Evolutionary conservation across 1,140 invertebrate species (phyloP), one percentile per base, ranked within the genome.

Genomic region (Camponotus vicinus): DNA sequence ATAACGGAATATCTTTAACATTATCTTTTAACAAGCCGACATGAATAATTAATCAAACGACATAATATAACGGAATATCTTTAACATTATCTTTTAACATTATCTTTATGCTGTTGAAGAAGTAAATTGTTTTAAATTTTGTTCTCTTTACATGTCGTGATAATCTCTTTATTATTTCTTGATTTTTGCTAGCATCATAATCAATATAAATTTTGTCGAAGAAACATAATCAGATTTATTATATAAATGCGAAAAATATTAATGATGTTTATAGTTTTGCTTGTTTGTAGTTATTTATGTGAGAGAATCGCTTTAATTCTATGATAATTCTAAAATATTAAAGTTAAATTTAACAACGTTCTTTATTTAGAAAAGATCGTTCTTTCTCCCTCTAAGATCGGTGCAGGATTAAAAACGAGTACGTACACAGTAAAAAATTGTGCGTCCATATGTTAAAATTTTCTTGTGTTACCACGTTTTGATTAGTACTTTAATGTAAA

Each of bases 1-100:
- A 69, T 67, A 27, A 27, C 27, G 27, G 27, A 27, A 27, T 27
- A 27, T 27, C 27, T 27, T 27, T 27, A 27, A 27, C 27, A 27
- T 27, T 27, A 1, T 27, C 27, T 27, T 27, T 27, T 27, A 27
- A 27, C 27, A 27, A 66, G 11, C 7, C 8, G 77, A 66, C 32
- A 32, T 52, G 18, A 13, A 67, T 67, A 79, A 67, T 67, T 67
- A 69, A 21, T 1, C 63, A 34, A 21, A 69, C 18, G 77, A 79
- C 63, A 79, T 55, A 49, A 79, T 55, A 69, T 67, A 27, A 27
- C 27, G 27, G 27, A 27, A 27, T 27, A 27, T 27, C 27, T 27
- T 27, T 27, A 27, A 27, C 27, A 27, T 27, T 27, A 1, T 27
- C 27, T 27, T 27, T 27, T 27, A 27, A 27, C 27, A 27, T 67